Conservation (phyloP, 2,797 vertebrate species). For the Aldrovandia affinis region DNA sequence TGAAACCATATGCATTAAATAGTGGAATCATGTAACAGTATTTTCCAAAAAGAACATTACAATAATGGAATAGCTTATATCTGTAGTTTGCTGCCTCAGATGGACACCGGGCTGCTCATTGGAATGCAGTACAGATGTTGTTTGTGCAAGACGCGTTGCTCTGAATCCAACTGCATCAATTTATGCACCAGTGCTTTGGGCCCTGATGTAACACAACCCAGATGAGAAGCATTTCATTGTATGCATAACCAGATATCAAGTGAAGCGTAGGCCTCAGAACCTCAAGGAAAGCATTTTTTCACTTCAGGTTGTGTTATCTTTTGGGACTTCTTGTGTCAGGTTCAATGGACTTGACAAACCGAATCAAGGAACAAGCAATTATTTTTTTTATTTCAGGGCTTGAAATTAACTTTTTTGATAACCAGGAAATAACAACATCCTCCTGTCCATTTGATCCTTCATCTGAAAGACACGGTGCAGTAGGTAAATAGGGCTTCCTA, state of each 20-base stretch:
- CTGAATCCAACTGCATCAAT: constrained; percentile 1
- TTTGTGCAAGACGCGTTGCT: not conserved
- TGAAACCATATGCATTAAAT: not conserved
- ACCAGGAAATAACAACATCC: not conserved
- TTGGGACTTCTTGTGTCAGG: not conserved
- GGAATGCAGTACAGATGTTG: not conserved
- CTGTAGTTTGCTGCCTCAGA: not conserved
- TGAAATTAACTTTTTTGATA: not conserved
- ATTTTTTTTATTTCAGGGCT: not conserved
- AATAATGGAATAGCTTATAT: not conserved
- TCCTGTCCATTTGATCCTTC: constrained; percentile 6
- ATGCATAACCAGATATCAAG: constrained; percentile 14
- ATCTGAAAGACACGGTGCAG: not conserved
- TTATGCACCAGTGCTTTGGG: not conserved
- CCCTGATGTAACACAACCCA: not conserved
- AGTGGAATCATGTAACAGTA: not conserved
- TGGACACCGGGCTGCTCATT: not conserved
- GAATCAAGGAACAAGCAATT: not conserved
- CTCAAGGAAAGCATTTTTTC: constrained; percentile 21
- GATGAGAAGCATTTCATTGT: not conserved
- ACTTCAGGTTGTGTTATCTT: constrained; percentile 10
- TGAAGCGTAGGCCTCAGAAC: not conserved
- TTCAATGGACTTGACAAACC: not conserved
- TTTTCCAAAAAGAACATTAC: not conserved
- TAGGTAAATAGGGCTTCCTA: too few relatives aligned